phyloP scores from a whole-genome alignment of 2,113 vertebrate species.

The Plectropomus leopardus region DNA sequence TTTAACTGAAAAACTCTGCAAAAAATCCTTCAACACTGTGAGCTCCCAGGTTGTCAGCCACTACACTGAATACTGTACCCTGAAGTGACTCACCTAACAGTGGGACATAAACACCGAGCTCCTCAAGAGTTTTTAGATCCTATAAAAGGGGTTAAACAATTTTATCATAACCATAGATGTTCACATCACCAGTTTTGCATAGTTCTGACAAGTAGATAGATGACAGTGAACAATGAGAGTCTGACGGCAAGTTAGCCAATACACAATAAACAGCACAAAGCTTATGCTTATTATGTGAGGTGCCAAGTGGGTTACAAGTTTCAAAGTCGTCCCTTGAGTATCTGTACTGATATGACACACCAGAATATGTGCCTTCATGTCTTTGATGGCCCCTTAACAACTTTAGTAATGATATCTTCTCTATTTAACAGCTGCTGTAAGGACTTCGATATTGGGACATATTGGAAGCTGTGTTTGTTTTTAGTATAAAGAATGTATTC shows the following conservation, averaged over 20 bases:
- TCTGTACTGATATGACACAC: neutral
- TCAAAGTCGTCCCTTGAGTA: neutral
- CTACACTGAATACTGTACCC: conserved; percentile 5
- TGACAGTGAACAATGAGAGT: neutral
- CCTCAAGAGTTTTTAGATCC: neutral
- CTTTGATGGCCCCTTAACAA: neutral
- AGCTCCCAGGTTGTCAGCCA: conserved; percentile 2
- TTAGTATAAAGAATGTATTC: conserved; percentile 33
- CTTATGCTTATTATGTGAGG: conserved; percentile 14
- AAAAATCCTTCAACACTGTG: neutral
- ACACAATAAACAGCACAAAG: conserved; percentile 17
- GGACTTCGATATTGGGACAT: conserved; percentile 10
- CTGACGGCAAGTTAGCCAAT: neutral
- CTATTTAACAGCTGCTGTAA: conserved; percentile 23
- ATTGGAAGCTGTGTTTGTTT: conserved; percentile 25
- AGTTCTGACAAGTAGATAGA: conserved; percentile 10
- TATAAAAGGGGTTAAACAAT: conserved; percentile 2
- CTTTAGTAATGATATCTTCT: neutral
- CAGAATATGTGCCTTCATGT: accelerated
- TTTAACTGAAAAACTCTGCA: conserved; percentile 5
- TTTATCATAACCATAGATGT: conserved; percentile 12
- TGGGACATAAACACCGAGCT: neutral
- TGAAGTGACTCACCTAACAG: neutral
- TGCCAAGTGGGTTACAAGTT: conserved; percentile 14
- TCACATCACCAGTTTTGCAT: conserved; percentile 2